These are phyloP conservation scores for Ormia ochracea DNA, from an alignment of 2,888 invertebrate species.

Conservation along the genomic window DNA sequence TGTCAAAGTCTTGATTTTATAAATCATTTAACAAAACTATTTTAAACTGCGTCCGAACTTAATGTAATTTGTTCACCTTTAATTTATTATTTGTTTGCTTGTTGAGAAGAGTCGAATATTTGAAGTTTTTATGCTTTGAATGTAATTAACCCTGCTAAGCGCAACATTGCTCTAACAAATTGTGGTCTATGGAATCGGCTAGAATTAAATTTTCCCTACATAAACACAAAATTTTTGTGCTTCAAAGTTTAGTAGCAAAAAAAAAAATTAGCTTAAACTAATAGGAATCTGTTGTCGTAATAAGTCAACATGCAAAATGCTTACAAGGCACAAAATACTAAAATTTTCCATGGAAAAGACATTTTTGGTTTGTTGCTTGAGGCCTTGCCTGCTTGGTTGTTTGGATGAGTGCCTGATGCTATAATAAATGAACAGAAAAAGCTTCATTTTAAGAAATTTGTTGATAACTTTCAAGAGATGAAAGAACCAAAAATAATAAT, in stretches of 20 bases:
- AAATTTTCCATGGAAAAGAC: constrained; percentile 3
- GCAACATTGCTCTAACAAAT: too few species aligned
- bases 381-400: background rate
- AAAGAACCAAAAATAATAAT: constrained; percentile 35
- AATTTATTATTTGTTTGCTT: too few species aligned
- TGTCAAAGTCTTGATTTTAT: too few species aligned
- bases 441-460: constrained; percentile 50
- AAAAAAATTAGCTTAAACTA: too few species aligned
- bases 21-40: too few species aligned
- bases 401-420: constrained; percentile 13
- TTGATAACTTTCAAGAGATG: constrained; percentile 17
- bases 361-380: constrained; percentile 6
- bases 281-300: constrained; percentile 44
- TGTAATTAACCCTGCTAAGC: too few species aligned
- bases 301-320: constrained; percentile 38
- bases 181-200: too few species aligned
- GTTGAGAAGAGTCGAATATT: too few species aligned
- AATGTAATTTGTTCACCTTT: too few species aligned
- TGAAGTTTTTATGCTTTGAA: too few species aligned
- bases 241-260: background rate
- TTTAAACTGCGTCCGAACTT: too few species aligned
- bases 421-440: constrained; percentile 50
- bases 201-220: too few species aligned
- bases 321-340: constrained; percentile 34
- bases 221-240: background rate